Evolutionary conservation across 2,888 invertebrate genomes (phyloP).

Genomic region (Meta bourneti): DNA sequence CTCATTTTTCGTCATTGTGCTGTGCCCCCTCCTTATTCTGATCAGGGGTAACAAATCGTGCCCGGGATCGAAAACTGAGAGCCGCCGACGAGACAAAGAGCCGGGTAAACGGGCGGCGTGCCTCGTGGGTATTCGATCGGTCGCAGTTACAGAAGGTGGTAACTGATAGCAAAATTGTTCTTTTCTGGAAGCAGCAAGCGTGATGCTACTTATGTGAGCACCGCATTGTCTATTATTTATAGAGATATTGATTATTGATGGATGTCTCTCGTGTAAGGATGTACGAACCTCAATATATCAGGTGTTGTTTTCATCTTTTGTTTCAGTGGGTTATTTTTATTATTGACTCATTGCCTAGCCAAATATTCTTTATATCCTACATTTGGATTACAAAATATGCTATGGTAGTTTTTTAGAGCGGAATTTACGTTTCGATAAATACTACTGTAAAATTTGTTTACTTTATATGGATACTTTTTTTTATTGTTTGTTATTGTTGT

Average conservation of each 20-base stretch:
- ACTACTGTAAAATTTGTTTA: too few relatives aligned
- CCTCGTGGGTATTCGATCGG: constrained; percentile 8
- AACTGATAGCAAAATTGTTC: constrained; percentile 6
- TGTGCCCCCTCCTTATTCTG: not conserved
- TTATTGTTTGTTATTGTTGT: too few relatives aligned
- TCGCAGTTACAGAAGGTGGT: constrained; percentile 21
- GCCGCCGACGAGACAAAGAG: not conserved
- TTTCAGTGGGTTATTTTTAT: not conserved
- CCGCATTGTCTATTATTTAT: not conserved
- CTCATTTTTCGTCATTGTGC: constrained; percentile 54
- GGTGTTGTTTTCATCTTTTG: not conserved
- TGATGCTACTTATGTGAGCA: not conserved
- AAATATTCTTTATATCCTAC: too few relatives aligned
- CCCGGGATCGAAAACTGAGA: constrained; percentile 26
- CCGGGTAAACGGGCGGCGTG: not conserved
- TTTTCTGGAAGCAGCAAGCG: not conserved
- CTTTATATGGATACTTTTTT: too few relatives aligned
- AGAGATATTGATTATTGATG: not conserved
- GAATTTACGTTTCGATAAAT: too few relatives aligned
- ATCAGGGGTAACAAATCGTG: constrained; percentile 41
- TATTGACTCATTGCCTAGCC: not conserved
- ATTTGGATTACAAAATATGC: too few relatives aligned
- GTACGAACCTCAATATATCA: not conserved
- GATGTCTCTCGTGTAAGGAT: not conserved
- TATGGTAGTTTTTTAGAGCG: too few relatives aligned